Base-by-base conservation (phyloP, 2,797 vertebrate genomes). In the Aeoliscus strigatus region DNA sequence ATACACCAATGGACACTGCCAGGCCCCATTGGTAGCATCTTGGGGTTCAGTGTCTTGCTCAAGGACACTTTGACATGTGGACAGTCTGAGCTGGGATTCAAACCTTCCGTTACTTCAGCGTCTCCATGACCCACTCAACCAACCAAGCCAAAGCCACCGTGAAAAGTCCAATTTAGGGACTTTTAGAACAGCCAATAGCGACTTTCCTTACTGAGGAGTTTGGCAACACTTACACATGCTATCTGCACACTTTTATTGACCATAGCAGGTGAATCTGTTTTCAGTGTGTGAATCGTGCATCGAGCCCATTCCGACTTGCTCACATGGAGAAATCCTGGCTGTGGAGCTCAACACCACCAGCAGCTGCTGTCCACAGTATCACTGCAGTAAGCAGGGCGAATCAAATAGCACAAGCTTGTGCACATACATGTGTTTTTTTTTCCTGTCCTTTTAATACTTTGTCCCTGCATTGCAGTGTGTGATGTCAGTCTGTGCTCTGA, bases 221-320 rank as follows among this genome's bases (percentile, higher is more conserved):
- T n/a, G n/a, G n/a, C n/a, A n/a, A n/a, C n/a, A n/a, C n/a, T n/a
- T n/a, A n/a, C n/a, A n/a, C n/a, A n/a, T n/a, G n/a, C n/a, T 39
- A 0, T 34, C 28, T 27, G 27, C 34, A 21, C 31, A 26, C 7
- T 10, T 48, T 8, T 17, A 14, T 59, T 34, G 51, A 47, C 59
- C 47, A 27, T 15, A 46, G 39, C 48, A 27, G 7, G 24, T 25
- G 13, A 52, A 15, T 52, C 38, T 70, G 31, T 35, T 54, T 68
- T 52, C 30, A 99, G 96, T 97, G 70, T 99, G 96, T 77, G 91
- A 97, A 75, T 87, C 93, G 41, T 99, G 95, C 51, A 88, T 88
- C 56, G 92, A 97, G 51, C 88, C 90, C 21, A 59, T 91, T 82
- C 93, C 92, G 8, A 63, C 80, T 4, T 98, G 95, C 75, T 78